Percentiles rank a stretch among this genome's conserved stretches.
phyloP scores from a whole-genome alignment of 2,113 vertebrate genomes.

The Opisthocomus hoazin region DNA sequence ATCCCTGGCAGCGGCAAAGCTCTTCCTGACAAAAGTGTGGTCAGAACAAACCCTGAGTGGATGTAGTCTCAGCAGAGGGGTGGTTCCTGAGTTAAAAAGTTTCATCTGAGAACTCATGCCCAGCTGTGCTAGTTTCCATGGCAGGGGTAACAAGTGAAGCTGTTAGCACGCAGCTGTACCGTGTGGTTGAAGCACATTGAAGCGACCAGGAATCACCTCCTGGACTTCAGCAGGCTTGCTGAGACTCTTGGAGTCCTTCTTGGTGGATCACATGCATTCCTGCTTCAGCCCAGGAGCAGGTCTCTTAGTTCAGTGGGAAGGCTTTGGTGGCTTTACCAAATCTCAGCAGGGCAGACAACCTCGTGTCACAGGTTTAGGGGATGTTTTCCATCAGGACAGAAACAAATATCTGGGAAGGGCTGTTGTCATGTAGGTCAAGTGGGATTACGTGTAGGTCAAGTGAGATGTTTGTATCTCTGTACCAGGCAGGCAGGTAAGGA shows the following conservation, averaged over 20 bases:
- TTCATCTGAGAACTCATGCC: background rate
- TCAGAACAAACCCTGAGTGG: background rate
- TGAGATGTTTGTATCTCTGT: background rate
- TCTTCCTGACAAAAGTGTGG: background rate
- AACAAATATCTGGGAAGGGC: background rate
- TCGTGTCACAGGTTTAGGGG: background rate
- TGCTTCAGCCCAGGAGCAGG: background rate
- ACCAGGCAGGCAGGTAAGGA: rapidly evolving
- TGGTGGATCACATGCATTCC: background rate
- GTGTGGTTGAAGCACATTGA: background rate
- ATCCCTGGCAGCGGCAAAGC: background rate
- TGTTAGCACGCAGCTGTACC: background rate
- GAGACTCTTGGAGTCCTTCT: background rate
- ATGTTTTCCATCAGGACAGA: background rate
- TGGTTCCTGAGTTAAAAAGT: background rate
- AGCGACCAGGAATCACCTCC: background rate
- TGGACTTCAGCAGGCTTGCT: background rate
- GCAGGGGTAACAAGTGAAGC: background rate
- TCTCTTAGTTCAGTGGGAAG: background rate
- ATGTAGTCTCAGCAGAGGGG: background rate
- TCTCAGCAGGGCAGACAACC: background rate
- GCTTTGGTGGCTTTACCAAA: background rate
- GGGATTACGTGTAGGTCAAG: background rate
- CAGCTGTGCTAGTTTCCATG: background rate
- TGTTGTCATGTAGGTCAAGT: background rate